Percentiles rank a stretch among this genome's conserved stretches.
phyloP scores from a whole-genome alignment of 2,888 invertebrate genomes.

The Spodoptera picta region DNA sequence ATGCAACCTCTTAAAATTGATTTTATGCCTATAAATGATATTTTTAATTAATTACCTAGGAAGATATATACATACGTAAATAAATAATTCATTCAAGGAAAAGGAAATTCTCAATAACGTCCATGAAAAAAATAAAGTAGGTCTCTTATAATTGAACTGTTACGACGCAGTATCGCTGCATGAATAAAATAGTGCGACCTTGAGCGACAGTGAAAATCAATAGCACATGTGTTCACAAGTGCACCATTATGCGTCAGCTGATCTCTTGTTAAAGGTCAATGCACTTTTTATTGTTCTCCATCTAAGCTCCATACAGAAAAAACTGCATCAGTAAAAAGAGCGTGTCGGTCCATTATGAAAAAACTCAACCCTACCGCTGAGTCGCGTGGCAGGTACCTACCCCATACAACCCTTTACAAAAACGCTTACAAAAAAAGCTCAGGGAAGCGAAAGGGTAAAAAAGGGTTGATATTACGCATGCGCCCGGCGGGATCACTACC shows the following conservation, averaged over 20 bases:
- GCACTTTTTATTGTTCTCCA: constrained; percentile 82
- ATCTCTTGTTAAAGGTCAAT: constrained; percentile 83
- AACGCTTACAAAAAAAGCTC: constrained; percentile 85
- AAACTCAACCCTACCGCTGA: constrained; percentile 84
- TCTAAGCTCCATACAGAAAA: constrained; percentile 73
- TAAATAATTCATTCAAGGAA: too few species aligned
- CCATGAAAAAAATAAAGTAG: too few species aligned
- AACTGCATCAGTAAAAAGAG: constrained; percentile 76
- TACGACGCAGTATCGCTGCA: constrained; percentile 7
- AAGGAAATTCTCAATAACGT: too few species aligned
- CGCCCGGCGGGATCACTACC: constrained; percentile 83
- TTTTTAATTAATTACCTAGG: too few species aligned
- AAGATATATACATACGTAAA: too few species aligned
- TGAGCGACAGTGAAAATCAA: constrained; percentile 82
- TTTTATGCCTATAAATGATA: too few species aligned
- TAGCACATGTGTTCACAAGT: constrained; percentile 79
- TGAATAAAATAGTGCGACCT: constrained; percentile 70
- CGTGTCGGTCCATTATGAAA: constrained; percentile 78
- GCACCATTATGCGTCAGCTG: constrained; percentile 86
- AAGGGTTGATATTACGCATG: constrained; percentile 88
- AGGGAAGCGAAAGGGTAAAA: constrained; percentile 87
- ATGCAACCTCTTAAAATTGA: too few species aligned
- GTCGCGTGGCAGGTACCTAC: constrained; percentile 86
- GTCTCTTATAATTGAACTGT: constrained; percentile 9
- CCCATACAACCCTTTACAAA: constrained; percentile 86